Base-by-base conservation (phyloP, 2,113 vertebrate species). In the Etheostoma cragini region DNA sequence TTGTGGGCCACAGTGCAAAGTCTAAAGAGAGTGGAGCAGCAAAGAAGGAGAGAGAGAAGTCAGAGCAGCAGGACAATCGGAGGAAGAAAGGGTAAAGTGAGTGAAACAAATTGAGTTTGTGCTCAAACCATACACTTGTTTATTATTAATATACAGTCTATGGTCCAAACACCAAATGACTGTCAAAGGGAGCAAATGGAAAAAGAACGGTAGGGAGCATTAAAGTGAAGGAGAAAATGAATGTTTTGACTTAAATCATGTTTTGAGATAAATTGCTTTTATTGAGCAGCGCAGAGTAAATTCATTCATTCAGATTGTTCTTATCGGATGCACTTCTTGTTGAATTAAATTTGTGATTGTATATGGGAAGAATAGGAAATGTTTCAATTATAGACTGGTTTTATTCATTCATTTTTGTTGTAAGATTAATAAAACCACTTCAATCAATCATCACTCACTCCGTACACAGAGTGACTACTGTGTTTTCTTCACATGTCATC, bases 51-150 rank as follows among this genome's bases (percentile, higher is more conserved):
- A 69, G 13, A 52, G 19, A 62, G 42, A 30, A 24, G 63, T 26
- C 46, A 65, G 14, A 47, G 60, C 30, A 78, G 64, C 15, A 52
- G 16, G 46, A 78, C n/a, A 66, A 57, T 73, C 21, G 66, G 24
- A 64, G 10, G 15, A 52, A 1, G 19, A n/a, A 64, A 52, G 71
- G 69, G 46, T 17, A 49, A 54, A 69, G 19, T 10, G 26, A 69
- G 53, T 54, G 24, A 68, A 82, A 71, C 15, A 76, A 82, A 64
- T 68, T 63, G 13, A 52, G 63, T 76, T 81, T 53, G 46, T 81
- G 50, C 61, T 30, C 16, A 72, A 76, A 78, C 49, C 30, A 30
- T 4, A 30, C 3, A 30, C 30, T 30, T 3, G 30, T 30, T 3
- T 30, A 30, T 30, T 30, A 30, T 30, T 30, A 30, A 30, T 30